Evolutionary conservation across 2,797 vertebrate genomes (phyloP).

Genomic region (Liparis tanakae): DNA sequence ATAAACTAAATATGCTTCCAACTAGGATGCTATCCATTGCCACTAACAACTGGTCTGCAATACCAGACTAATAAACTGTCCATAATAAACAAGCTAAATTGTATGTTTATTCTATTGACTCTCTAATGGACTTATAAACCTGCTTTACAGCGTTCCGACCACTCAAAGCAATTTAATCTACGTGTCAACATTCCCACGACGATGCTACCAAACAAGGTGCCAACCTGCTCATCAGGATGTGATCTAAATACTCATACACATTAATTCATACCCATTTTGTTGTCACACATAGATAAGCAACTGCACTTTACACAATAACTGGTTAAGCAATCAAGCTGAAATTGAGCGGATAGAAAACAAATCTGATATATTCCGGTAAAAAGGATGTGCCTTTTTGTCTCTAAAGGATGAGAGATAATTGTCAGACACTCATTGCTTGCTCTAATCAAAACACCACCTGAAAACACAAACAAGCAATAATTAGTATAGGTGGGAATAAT

Average conservation of each 20-base stretch:
- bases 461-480: background rate
- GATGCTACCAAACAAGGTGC: background rate
- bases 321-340: constrained; percentile 15
- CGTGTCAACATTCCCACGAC: background rate
- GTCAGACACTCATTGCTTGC: background rate
- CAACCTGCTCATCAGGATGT: background rate
- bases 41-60: background rate
- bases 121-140: background rate
- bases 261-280: background rate
- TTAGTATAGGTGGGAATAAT: background rate
- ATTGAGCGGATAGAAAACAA: background rate
- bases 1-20: background rate
- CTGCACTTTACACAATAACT: background rate
- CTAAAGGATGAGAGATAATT: background rate
- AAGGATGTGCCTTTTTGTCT: background rate
- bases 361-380: background rate
- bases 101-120: background rate
- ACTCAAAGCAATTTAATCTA: background rate
- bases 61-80: background rate
- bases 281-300: background rate
- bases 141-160: background rate
- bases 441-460: background rate
- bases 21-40: background rate
- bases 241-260: background rate
- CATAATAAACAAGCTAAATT: background rate